Evolutionary conservation across 2,113 vertebrate genomes (phyloP), one percentile per base, ranked within the genome.

Genomic region (Halichoerus grypus): DNA sequence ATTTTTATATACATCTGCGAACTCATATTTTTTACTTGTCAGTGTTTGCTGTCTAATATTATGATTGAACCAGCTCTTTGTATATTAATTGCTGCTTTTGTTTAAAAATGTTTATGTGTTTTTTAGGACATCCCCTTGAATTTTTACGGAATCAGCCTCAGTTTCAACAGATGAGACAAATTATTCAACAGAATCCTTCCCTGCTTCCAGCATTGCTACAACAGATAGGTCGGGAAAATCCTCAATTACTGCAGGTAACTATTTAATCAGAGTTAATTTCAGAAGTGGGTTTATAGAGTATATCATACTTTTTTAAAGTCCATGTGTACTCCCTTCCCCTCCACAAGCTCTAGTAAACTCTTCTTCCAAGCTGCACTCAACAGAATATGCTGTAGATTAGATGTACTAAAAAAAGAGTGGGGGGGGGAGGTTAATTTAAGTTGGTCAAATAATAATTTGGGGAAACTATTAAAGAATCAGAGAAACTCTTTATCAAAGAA

Each of bases 141-240:
- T 99, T 99, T 99, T 99, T 99, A 95, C 98, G 99, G 98, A 99
- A 99, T 98, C 99, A 99, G 98, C 99, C 99, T 87, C 99, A 99
- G 97, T 99, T 99, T 97, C 99, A 99, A 71, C 99, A 99, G 97
- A 99, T 99, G 99, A 99, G 99, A 97, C 99, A 99, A 98, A 99
- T 99, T 98, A 99, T 99, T 98, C 99, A 99, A 97, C 99, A 99
- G 98, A 99, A 99, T 95, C 99, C 99, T 33, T 99, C 99, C 85
- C 97, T 99, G 97, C 99, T 99, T 90, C 99, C 99, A 0, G 99
- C 99, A 14, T 98, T 99, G 96, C 98, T 99, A 98, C 99, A 99
- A 97, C 99, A 99, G 97, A 99, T 99, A 90, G 99, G 99, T 97
- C 98, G 99, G 93, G 99, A 99, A 98, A 99, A 99, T 96, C 99